Percentiles rank a stretch among this genome's conserved stretches.
These are phyloP conservation scores for Thalpophila matura DNA, from an alignment of 2,888 invertebrate species.

Conservation along the genomic window DNA sequence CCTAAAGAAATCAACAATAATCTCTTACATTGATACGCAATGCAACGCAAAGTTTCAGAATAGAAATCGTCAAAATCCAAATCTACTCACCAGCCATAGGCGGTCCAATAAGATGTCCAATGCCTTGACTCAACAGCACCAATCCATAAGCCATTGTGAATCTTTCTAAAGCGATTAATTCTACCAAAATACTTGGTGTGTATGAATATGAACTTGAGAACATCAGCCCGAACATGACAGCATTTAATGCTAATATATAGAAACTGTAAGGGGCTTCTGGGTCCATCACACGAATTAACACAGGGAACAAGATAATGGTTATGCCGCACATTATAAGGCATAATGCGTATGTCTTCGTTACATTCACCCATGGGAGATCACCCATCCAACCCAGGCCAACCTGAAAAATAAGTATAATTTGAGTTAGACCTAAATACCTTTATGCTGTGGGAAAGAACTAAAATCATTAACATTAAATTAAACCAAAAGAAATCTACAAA, in stretches of 20 bases:
- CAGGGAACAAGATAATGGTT: conserved; percentile 91
- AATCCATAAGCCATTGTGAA: conserved; percentile 98
- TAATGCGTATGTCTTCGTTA: conserved; percentile 95
- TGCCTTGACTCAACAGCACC: conserved; percentile 96
- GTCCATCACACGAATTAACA: conserved; percentile 83
- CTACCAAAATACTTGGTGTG: conserved; percentile 97
- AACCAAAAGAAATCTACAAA: not conserved
- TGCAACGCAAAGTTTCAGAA: not conserved
- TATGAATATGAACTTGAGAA: conserved; percentile 98
- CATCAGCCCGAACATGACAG: conserved; percentile 95
- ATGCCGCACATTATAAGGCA: conserved; percentile 93
- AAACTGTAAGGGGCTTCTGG: conserved; percentile 83
- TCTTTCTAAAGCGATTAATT: conserved; percentile 96
- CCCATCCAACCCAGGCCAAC: conserved; percentile 97
- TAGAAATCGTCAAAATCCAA: not conserved
- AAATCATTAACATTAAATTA: too few species aligned
- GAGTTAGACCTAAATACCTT: not conserved
- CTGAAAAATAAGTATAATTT: conserved; percentile 76
- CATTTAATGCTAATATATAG: conserved; percentile 87
- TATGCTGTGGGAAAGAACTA: not conserved
- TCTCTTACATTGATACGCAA: not conserved
- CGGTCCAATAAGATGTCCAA: conserved; percentile 97
- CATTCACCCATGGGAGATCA: conserved; percentile 96
- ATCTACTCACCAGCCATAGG: conserved; percentile 95
- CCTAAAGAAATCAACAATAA: not conserved